Evolutionary conservation across 2,888 invertebrate genomes (phyloP), one percentile per base, ranked within the genome.

Genomic region (Apodemia zela): DNA sequence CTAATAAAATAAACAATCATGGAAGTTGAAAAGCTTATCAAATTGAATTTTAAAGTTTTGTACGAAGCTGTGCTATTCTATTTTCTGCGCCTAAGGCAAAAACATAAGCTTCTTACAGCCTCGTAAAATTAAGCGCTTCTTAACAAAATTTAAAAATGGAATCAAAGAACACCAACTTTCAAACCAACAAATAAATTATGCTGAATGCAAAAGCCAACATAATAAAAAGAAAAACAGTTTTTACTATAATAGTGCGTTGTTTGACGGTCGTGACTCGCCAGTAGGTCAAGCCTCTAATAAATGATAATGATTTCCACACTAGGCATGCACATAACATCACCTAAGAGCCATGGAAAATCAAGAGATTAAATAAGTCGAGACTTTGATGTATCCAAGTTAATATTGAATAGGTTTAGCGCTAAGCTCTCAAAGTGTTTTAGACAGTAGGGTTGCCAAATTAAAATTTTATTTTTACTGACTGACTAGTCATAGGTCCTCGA

Each of bases 231-330:
- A 54, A 54, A 54, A 54, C 54, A 54, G 54, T 54, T 54, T 54
- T 54, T 54, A 54, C 54, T 25, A 54, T 54, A 54, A 54, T 25
- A 70, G 69, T 67, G 54, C 25, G 54, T 54, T 42, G 60, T 60
- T 42, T 54, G 49, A 54, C 33, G 67, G 67, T 84, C 87, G 85
- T 87, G 87, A 87, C 85, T 81, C 72, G 78, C 67, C 77, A 85
- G 80, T 87, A 74, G 87, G 88, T 87, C 87, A 85, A 81, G 77
- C 75, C 75, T 76, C 79, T 81, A 82, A 84, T 83, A 82, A 81
- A 81, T 78, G 73, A 75, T 79, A 81, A 79, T 80, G 73, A 73
- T 74, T 76, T 75, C 74, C 75, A 74, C 73, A 69, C 73, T 71
- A 77, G 74, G 75, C 74, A 78, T 73, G 72, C 74, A 75, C 72